These are phyloP conservation scores for Larimichthys crocea DNA, from an alignment of 2,113 vertebrate species.

Conservation along the genomic window DNA sequence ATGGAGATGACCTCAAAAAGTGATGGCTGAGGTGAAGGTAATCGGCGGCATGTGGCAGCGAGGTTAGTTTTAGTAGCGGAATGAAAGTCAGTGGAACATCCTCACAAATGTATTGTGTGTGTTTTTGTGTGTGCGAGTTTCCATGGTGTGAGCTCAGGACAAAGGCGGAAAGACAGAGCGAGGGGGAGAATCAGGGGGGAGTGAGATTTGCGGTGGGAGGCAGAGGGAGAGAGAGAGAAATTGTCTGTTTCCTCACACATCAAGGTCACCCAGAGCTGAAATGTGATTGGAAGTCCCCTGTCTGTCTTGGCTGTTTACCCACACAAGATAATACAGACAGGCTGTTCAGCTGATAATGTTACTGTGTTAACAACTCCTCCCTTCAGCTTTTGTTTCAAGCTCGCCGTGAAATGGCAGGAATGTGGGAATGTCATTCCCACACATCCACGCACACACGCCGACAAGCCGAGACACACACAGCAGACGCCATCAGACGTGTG, in stretches of 20 bases:
- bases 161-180: slow-evolving; percentile 40
- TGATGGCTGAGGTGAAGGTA: not conserved
- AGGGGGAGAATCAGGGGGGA: slow-evolving; percentile 33
- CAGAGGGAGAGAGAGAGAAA: slow-evolving; percentile 52
- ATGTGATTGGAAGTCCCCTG: slow-evolving; percentile 72
- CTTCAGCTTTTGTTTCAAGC: slow-evolving; percentile 73
- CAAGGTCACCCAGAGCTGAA: slow-evolving; percentile 66
- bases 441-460: slow-evolving; percentile 33
- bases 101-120: not conserved
- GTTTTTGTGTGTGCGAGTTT: slow-evolving; percentile 21
- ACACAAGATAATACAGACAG: slow-evolving; percentile 55
- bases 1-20: slow-evolving; percentile 15
- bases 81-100: slow-evolving; percentile 16
- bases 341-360: slow-evolving; percentile 73
- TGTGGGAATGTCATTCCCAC: slow-evolving; percentile 67
- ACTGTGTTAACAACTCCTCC: slow-evolving; percentile 68
- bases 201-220: slow-evolving; percentile 38
- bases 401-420: slow-evolving; percentile 71
- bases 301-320: slow-evolving; percentile 68
- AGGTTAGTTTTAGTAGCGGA: not conserved
- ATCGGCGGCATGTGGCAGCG: not conserved
- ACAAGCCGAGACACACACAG: slow-evolving; percentile 55
- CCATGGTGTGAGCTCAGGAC: slow-evolving; percentile 18
- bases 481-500: slow-evolving; percentile 54
- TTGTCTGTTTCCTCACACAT: slow-evolving; percentile 59